Base-by-base conservation (phyloP, 2,113 vertebrate genomes). In the Hirundichthys speculiger region DNA sequence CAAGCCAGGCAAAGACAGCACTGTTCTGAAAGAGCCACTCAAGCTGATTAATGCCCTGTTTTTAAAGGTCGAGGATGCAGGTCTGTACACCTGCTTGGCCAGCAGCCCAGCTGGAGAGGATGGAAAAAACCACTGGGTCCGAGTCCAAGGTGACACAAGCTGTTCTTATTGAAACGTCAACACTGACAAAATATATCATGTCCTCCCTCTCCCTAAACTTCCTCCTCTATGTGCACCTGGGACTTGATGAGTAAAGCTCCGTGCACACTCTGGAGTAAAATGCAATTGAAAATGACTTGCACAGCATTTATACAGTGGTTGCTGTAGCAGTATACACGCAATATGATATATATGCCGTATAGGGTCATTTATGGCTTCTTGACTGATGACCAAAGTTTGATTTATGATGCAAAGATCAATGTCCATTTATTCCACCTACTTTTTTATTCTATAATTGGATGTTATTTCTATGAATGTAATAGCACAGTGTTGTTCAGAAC, bases 1-100 rank as follows among this genome's bases (percentile, higher is more conserved):
- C 18, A 47, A 0, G 46, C 25, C 7, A 19, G 13, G 12, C 2
- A 20, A 64, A 60, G 59, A 4, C 38, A 39, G 47, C 15, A 51
- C 1, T 45, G 22, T 66, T 48, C 20, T 60, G 40, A 18, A 57
- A 53, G 50, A 73, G 30, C 13, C 53, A 74, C 61, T 77, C 25
- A 54, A 16, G 18, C 6, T 79, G 69, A 84, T 73, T 69, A 39
- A 76, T 63, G 43, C 11, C 6, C 13, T 75, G 16, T 77, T 47
- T 67, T 65, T 57, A 3, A 65, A 97, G 96, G 91, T 89, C 21
- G 82, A 90, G 0, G 92, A 96, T 3, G 89, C 89, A 5, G 96
- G 96, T 56, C 81, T 96, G n/a, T 98, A 98, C 80, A 95, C 92
- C 19, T 98, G 96, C 86, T 87, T 97, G 90, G 96, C 96, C 1